Evolutionary conservation across 2,888 invertebrate species (phyloP), one percentile per base, ranked within the genome.

Genomic region (Polydrusus cervinus): DNA sequence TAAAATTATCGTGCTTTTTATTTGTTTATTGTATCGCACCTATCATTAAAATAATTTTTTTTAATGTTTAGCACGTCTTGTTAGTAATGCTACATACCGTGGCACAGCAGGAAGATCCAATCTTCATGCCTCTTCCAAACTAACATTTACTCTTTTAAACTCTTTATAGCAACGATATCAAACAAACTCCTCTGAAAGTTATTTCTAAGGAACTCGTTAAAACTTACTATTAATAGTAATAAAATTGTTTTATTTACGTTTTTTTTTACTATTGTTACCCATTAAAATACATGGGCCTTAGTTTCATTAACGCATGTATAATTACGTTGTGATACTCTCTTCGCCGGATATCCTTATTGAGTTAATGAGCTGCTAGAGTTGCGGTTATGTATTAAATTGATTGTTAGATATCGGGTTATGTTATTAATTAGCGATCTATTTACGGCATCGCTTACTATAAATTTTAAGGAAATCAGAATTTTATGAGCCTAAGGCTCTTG

Each of bases 311-410:
- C 16, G 14, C 8, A 51, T 0, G 9, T 20, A 20, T 51, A 20
- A 20, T 51, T 51, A 11, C 10, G 20, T 51, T 51, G 20, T 20
- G 18, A 51, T 18, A 16, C 16, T 51, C 20, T 20, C 7, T 51
- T 20, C 51, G 51, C 51, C 51, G 51, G 51, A 51, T 20, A 20
- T 51, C 51, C 51, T 51, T 20, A 51, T 51, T 51, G 51, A 20
- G 20, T 51, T 20, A 20, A 20, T 51, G 13, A 20, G 20, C 16
- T 18, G 3, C 20, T 51, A 51, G 10, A 51, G 47, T 1, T 0
- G 16, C 9, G 9, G 6, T 47, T 47, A 47, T 47, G 47, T 16
- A 47, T 47, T 47, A 47, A n/a, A 43, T 43, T n/a, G n/a, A n/a
- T 43, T n/a, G 43, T 40, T 40, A 43, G n/a, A 43, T 43, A n/a